phyloP scores from a whole-genome alignment of 2,113 vertebrate genomes.

The Caloenas nicobarica region DNA sequence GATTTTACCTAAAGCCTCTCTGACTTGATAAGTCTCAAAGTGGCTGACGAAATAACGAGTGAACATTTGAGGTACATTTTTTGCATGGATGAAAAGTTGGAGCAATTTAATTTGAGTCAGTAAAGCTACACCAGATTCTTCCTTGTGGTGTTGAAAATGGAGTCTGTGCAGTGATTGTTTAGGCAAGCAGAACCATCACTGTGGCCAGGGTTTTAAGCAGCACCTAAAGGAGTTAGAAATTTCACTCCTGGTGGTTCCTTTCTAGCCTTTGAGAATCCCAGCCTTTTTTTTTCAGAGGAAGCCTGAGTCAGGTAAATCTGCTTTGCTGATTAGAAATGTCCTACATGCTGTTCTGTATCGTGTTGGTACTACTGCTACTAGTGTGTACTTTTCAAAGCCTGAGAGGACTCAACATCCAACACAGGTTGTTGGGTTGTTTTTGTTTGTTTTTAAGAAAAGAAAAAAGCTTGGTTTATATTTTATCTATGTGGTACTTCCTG shows the following conservation, averaged over 20 bases:
- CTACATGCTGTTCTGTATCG: neutral
- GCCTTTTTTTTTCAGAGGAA: neutral
- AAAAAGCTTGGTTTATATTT: neutral
- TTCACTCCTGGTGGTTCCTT: neutral
- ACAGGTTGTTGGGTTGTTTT: neutral
- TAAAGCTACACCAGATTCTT: slow-evolving; percentile 18
- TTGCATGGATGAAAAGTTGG: slow-evolving; percentile 13
- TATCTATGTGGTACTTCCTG: fast-evolving
- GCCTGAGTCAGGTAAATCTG: neutral
- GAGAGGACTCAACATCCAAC: neutral
- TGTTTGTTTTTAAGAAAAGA: neutral
- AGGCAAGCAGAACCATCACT: neutral
- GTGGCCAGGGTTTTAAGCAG: neutral
- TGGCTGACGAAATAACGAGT: neutral
- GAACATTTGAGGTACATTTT: neutral
- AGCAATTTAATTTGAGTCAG: neutral
- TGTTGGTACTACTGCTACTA: neutral
- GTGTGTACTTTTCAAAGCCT: neutral
- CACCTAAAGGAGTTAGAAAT: neutral
- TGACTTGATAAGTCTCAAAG: neutral
- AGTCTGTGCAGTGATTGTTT: neutral
- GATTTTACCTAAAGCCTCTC: neutral
- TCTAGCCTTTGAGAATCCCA: neutral
- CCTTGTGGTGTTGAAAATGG: neutral
- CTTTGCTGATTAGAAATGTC: neutral